Evolutionary conservation across 1,140 invertebrate species (phyloP), one percentile per base, ranked within the genome.

Genomic region (Yoshiicerus persimilis): DNA sequence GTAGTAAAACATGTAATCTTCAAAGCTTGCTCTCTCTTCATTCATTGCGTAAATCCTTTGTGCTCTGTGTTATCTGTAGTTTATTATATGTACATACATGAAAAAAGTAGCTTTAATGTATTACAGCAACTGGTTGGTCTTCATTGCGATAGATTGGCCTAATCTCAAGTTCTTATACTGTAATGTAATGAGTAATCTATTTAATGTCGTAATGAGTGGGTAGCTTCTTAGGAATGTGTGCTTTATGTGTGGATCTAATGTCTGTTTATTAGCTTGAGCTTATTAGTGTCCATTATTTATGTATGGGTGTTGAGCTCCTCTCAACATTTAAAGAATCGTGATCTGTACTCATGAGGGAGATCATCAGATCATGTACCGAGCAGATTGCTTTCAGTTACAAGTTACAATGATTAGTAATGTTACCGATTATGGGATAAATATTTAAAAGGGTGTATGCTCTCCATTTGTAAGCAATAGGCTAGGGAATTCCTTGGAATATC

Each of bases 171-270:
- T 64, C 62, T 25, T 64, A 41, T 9, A 4, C 47, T 56, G 20
- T 11, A 13, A 70, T 30, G 30, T 70, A 70, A 70, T 70, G 66
- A 70, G 66, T 70, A 70, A 70, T 70, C 66, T 70, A 36, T 80
- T 30, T 80, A 80, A 77, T 80, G 75, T 80, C 2, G 75, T 80
- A 36, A 34, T 80, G 75, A 80, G 30, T 80, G 75, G 34, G 75
- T 36, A 80, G 32, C 75, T 80, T 80, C 75, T 38, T 38, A 38
- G 75, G 75, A 80, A 80, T 80, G 75, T 80, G 75, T 80, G 75
- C 75, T 80, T 80, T 80, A 80, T 80, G 75, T 23, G 25, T 80
- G 30, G 30, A 80, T 80, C 34, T 36, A 80, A 20, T 80, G 34
- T 80, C 34, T 36, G 75, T 80, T 80, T 80, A 80, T 80, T 80